Evolutionary conservation across 92 coral and sea anemone species (phyloP).

Genomic region (Phenganax subtilis): DNA sequence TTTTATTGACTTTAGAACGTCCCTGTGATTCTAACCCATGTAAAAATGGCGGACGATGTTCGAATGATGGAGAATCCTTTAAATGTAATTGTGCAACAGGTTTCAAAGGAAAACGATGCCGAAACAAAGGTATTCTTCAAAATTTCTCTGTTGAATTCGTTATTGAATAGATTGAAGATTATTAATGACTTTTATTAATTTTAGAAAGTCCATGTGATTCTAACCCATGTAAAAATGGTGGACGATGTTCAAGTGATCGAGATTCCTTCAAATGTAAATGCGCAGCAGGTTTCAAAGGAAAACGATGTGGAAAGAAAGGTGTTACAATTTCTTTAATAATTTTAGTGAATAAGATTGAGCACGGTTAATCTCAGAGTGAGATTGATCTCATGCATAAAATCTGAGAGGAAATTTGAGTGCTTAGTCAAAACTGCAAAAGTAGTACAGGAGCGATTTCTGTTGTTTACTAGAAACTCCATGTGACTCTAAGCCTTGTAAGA

Average conservation of each 20-base stretch:
- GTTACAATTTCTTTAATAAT: neutral
- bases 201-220: neutral
- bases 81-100: constrained; percentile 1
- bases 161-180: neutral
- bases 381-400: too few species aligned
- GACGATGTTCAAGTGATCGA: neutral
- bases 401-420: too few species aligned
- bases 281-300: neutral
- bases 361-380: too few species aligned
- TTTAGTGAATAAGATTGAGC: neutral
- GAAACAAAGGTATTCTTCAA: neutral
- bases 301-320: neutral
- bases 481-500: neutral
- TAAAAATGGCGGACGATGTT: neutral
- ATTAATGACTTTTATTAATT: too few species aligned
- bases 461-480: neutral
- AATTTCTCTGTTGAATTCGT: neutral
- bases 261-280: neutral
- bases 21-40: constrained; percentile 8
- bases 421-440: too few species aligned
- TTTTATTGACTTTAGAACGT: neutral
- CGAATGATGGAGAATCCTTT: constrained; percentile 1
- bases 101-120: neutral
- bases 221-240: neutral
- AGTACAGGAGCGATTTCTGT: too few species aligned